phyloP scores from a whole-genome alignment of 2,888 invertebrate species.

The Eilema griseolum region DNA sequence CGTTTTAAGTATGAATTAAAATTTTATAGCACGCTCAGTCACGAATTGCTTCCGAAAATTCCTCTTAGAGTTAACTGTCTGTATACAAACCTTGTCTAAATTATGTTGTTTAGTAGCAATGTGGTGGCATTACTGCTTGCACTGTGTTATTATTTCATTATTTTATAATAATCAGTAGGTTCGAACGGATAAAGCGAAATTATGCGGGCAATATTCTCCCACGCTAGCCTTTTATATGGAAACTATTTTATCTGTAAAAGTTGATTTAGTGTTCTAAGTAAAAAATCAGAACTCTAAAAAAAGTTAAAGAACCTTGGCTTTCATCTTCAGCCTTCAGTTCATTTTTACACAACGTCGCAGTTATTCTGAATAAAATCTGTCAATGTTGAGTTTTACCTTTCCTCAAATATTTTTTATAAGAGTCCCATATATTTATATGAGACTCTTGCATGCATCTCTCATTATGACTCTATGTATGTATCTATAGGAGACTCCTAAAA shows the following conservation, averaged over 20 bases:
- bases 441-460: no score
- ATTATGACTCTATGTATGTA: background rate
- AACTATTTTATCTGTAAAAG: slow-evolving; percentile 29
- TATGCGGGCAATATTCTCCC: slow-evolving; percentile 44
- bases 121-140: slow-evolving; percentile 60
- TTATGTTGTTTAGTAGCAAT: slow-evolving; percentile 71
- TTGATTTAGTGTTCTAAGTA: slow-evolving; percentile 14
- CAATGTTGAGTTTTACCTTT: background rate
- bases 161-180: slow-evolving; percentile 60
- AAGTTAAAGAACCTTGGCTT: slow-evolving; percentile 25
- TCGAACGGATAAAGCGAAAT: slow-evolving; percentile 48
- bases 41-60: slow-evolving; percentile 74
- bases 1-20: slow-evolving; percentile 68
- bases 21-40: slow-evolving; percentile 74
- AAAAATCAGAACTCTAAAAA: slow-evolving; percentile 15
- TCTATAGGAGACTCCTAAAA: background rate
- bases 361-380: background rate
- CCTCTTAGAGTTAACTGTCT: slow-evolving; percentile 27
- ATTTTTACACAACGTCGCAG: slow-evolving; percentile 20
- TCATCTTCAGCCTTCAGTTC: slow-evolving; percentile 24
- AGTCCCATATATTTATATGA: background rate
- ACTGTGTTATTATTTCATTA: slow-evolving; percentile 71
- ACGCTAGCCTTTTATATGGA: slow-evolving; percentile 35
- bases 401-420: background rate
- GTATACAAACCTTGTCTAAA: slow-evolving; percentile 52